Base-by-base conservation (phyloP, 1,140 invertebrate species). In the Globodera ellingtonae region DNA sequence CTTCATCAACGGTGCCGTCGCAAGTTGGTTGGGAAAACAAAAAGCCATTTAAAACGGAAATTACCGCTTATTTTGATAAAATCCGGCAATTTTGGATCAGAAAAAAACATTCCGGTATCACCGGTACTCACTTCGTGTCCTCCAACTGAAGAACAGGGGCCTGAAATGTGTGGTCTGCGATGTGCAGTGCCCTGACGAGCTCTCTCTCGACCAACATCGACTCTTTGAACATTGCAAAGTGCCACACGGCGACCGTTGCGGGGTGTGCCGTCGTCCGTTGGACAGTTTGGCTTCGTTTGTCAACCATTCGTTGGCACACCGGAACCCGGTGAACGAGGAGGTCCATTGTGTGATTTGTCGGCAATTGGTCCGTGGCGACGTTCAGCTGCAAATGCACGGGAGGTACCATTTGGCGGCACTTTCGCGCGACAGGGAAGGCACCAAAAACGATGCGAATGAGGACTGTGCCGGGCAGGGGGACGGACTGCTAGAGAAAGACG, bases 81-180 rank as follows among this genome's bases (percentile, higher is more conserved):
- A 35, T 35, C 35, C 35, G 35, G 35, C 35, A 35, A 35, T 35
- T 35, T 3, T 2, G 35, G 35, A 35, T 3, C 35, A 35, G 35
- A 35, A 35, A 35, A 35, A 35, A 35, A 35, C 1, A 35, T 35
- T 35, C 35, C 35, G 35, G 35, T 35, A 35, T 35, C 35, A 35
- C 35, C 35, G 35, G 35, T 35, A 35, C 35, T 35, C 0, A 35
- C 35, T 35, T 35, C 35, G 3, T 5, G 7, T 72, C n/a, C 70
- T 18, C 13, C 6, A 72, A 72, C 15, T 18, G 46, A 4, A 56
- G 48, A 47, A 75, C 21, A 79, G 70, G 35, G 50, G 59, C 2
- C 78, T 85, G 15, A 86, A 87, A 67, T 85, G 84, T 56, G 84
- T 85, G 15, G 84, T 85, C 21, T 85, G 84, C 59, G 84, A 85